Conservation (phyloP, 2,797 vertebrate species). For the Todus mexicanus region DNA sequence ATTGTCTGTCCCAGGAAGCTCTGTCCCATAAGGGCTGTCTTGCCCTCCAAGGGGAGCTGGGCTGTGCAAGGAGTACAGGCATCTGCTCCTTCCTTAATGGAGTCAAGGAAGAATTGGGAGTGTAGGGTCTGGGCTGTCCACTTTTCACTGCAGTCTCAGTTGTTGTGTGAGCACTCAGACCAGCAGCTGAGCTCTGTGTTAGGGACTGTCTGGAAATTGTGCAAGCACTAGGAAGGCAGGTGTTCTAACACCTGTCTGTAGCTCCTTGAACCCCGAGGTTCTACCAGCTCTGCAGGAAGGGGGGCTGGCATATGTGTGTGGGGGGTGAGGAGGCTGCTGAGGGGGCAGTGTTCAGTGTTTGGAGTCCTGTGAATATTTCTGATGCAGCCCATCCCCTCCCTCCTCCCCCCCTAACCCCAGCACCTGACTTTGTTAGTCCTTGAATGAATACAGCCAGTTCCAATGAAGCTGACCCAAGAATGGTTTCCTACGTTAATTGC, state of each 20-base stretch:
- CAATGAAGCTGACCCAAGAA: constrained; percentile 65
- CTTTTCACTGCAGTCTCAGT: background rate
- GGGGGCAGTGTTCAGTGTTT: constrained; percentile 3
- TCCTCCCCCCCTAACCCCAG: too few relatives aligned
- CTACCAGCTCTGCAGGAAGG: constrained; percentile 62
- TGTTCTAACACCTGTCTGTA: constrained; percentile 52
- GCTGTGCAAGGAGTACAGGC: constrained; percentile 37
- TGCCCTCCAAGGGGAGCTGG: background rate
- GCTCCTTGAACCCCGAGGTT: constrained; percentile 61
- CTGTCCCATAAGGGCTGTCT: background rate
- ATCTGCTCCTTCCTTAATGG: constrained; percentile 24
- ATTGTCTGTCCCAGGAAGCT: background rate
- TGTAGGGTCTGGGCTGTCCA: constrained; percentile 14
- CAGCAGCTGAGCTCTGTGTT: constrained; percentile 31
- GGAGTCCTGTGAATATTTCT: constrained; percentile 47
- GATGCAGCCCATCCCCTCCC: background rate
- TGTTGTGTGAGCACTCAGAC: background rate
- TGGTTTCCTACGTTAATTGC: constrained; percentile 66
- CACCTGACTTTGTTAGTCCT: constrained; percentile 71
- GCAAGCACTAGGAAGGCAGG: background rate
- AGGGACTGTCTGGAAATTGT: constrained; percentile 13
- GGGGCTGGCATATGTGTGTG: constrained; percentile 10
- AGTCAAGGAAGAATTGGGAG: constrained; percentile 7
- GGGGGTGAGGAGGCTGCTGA: constrained; percentile 19
- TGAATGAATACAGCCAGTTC: constrained; percentile 77